These are phyloP conservation scores for Drosophila ustulata DNA, from an alignment of 2,888 invertebrate genomes.

Conservation along the genomic window DNA sequence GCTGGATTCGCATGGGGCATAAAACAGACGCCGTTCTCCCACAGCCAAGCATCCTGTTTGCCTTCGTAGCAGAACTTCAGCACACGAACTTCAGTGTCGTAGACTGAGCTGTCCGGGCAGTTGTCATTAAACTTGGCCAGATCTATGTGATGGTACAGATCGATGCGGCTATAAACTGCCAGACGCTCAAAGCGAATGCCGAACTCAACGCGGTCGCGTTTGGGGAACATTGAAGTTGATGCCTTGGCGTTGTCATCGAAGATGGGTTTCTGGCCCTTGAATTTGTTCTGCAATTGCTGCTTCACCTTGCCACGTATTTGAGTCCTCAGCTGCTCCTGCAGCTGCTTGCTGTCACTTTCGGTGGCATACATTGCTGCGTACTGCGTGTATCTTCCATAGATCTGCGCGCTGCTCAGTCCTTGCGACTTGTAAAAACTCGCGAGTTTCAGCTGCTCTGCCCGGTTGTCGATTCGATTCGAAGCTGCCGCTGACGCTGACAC, in stretches of 20 bases:
- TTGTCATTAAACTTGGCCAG: not conserved
- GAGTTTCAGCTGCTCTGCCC: too few species aligned
- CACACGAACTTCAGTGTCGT: not conserved
- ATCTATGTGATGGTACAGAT: not conserved
- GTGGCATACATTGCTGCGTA: too few species aligned
- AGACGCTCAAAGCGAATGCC: not conserved
- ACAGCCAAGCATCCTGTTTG: not conserved
- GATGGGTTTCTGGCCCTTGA: not conserved
- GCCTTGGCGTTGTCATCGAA: too few species aligned
- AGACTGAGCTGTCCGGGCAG: not conserved
- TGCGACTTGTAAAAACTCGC: too few species aligned
- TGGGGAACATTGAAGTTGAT: too few species aligned
- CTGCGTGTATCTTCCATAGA: not conserved
- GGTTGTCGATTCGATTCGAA: too few species aligned
- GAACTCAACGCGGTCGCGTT: too few species aligned
- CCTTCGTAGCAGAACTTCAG: not conserved
- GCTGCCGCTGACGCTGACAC: too few species aligned
- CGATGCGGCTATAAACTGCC: not conserved
- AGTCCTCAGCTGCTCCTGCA: not conserved
- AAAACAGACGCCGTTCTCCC: not conserved
- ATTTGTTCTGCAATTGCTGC: not conserved
- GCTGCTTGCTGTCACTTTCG: not conserved
- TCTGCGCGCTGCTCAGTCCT: not conserved
- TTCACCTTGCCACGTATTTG: not conserved
- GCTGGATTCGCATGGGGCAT: not conserved